Percentiles rank a stretch among this genome's conserved stretches.
phyloP scores from a whole-genome alignment of 2,888 invertebrate species.

The Chrysolina americana region DNA sequence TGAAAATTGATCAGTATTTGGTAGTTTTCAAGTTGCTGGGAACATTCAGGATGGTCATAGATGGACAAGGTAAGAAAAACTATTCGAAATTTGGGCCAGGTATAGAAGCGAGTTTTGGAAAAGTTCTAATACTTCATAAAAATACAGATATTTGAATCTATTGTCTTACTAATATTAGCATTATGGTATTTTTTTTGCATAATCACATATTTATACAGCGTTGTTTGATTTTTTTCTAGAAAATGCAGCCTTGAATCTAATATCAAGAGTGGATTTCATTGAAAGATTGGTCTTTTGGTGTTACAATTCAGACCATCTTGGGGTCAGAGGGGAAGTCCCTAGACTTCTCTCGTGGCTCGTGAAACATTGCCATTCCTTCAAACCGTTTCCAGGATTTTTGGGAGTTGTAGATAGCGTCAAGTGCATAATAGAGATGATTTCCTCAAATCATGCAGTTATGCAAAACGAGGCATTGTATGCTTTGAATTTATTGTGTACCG shows the following conservation, averaged over 20 bases:
- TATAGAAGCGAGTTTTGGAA: no score
- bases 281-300: slow-evolving; percentile 83
- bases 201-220: no score
- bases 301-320: slow-evolving; percentile 83
- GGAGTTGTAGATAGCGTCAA: slow-evolving; percentile 80
- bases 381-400: slow-evolving; percentile 65
- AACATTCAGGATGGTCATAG: slow-evolving; percentile 88
- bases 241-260: slow-evolving; percentile 79
- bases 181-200: no score
- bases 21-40: slow-evolving; percentile 91
- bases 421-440: slow-evolving; percentile 86
- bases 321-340: slow-evolving; percentile 87
- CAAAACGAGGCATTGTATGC: slow-evolving; percentile 86
- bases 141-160: no score
- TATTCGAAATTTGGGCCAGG: no score
- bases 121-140: no score
- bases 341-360: slow-evolving; percentile 85
- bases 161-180: no score
- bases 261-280: slow-evolving; percentile 76
- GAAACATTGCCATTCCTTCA: slow-evolving; percentile 76
- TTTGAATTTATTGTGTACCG: slow-evolving; percentile 75
- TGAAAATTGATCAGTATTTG: slow-evolving; percentile 79
- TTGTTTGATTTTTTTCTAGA: slow-evolving; percentile 69
- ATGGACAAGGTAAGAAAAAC: slow-evolving; percentile 79
- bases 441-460: slow-evolving; percentile 89